Percentiles rank a stretch among this genome's conserved stretches.
Evolutionary conservation across 2,797 vertebrate genomes (phyloP).

Genomic region (Acestrorhynchus altus): DNA sequence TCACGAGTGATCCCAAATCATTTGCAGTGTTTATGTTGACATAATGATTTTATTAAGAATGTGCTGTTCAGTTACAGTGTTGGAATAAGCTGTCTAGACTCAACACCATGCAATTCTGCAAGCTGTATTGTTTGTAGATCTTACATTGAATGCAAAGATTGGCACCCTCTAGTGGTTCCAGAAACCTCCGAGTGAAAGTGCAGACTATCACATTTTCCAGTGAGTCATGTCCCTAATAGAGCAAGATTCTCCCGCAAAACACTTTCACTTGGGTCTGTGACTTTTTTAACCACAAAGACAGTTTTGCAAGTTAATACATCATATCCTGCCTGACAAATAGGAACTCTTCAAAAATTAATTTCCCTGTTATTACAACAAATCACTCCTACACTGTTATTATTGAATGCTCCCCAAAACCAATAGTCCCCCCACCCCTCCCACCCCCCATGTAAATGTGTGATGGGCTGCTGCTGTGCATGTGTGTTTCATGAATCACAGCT

Average conservation of each 20-base stretch:
- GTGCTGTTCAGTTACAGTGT: too few relatives aligned
- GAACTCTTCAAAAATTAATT: background rate
- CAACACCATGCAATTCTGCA: background rate
- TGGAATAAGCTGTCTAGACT: background rate
- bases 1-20: too few relatives aligned
- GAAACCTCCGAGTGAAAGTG: background rate
- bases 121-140: background rate
- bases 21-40: too few relatives aligned
- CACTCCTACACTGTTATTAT: slow-evolving; percentile 1
- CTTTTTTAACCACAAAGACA: background rate
- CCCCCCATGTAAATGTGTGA: slow-evolving; percentile 24
- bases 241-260: background rate
- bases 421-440: too few relatives aligned
- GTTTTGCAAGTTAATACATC: background rate
- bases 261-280: background rate
- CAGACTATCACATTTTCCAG: background rate
- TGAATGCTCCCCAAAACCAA: slow-evolving; percentile 15
- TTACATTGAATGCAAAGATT: slow-evolving; percentile 39
- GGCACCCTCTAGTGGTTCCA: slow-evolving; percentile 48
- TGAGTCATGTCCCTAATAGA: background rate
- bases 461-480: background rate
- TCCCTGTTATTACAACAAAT: slow-evolving; percentile 18
- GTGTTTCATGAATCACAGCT: slow-evolving; percentile 40
- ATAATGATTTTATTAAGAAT: too few relatives aligned
- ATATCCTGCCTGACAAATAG: slow-evolving; percentile 13